These are phyloP conservation scores for Alces alces DNA, from an alignment of 2,113 vertebrate genomes.

Conservation along the genomic window DNA sequence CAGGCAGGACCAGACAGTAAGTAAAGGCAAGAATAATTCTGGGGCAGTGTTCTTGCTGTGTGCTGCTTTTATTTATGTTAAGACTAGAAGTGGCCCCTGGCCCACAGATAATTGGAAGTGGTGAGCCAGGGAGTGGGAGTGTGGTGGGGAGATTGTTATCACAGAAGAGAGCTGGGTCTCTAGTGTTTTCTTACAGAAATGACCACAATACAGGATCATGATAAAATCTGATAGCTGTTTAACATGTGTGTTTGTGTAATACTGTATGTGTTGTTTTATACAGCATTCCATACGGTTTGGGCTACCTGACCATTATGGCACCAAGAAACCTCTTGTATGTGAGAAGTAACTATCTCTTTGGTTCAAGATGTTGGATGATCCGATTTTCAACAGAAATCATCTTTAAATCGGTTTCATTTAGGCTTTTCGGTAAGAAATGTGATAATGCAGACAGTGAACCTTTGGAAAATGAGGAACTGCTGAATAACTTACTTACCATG, in stretches of 20 bases:
- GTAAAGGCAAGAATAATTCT: neutral
- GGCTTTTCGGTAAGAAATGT: constrained; percentile 51
- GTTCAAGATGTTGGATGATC: constrained; percentile 16
- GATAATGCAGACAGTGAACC: neutral
- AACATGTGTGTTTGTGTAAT: constrained; percentile 4
- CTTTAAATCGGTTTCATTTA: constrained; percentile 9
- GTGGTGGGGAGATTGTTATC: neutral
- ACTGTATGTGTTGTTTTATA: constrained; percentile 42
- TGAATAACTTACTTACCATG: constrained; percentile 79
- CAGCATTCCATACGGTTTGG: constrained; percentile 30
- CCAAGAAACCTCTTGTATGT: neutral
- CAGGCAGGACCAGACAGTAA: neutral
- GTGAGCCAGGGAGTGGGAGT: neutral
- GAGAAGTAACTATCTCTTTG: constrained; percentile 40
- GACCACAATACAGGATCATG: neutral
- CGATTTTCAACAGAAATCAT: neutral
- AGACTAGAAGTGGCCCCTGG: neutral
- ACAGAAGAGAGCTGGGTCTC: neutral
- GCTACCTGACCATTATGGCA: neutral
- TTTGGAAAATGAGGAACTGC: constrained; percentile 76
- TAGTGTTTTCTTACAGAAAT: neutral
- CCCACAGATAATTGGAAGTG: neutral
- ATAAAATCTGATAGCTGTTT: neutral
- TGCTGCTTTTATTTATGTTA: neutral
- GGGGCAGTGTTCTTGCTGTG: neutral